These are phyloP conservation scores for Pristionchus arcanus DNA, from an alignment of 2,888 invertebrate genomes.

Conservation along the genomic window DNA sequence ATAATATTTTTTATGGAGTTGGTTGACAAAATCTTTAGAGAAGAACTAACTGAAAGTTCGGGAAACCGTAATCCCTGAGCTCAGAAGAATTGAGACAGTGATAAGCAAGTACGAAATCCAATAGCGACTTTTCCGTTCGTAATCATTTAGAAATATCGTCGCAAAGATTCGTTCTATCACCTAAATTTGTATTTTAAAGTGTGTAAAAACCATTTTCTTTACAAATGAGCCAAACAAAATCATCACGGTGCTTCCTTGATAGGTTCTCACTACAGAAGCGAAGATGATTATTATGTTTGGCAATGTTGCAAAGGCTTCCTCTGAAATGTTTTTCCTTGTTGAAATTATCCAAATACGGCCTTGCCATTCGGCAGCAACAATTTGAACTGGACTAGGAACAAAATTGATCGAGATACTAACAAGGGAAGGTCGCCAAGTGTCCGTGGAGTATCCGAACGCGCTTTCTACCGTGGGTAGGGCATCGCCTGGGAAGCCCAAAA, in stretches of 20 bases:
- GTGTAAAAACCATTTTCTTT: not conserved
- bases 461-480: too few species aligned
- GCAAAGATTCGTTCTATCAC: slow-evolving; percentile 1
- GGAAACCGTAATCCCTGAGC: not conserved
- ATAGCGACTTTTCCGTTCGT: not conserved
- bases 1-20: too few species aligned
- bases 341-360: too few species aligned
- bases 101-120: not conserved
- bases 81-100: not conserved
- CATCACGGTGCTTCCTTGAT: not conserved
- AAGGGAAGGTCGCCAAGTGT: too few species aligned
- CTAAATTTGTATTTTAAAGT: not conserved
- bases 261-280: not conserved
- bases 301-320: not conserved
- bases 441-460: too few species aligned
- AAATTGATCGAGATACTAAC: slow-evolving; percentile 12
- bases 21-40: not conserved
- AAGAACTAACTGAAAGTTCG: not conserved
- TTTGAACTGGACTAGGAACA: not conserved
- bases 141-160: not conserved
- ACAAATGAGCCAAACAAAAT: not conserved
- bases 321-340: not conserved
- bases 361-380: not conserved
- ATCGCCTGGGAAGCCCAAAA: too few species aligned
- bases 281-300: not conserved